Conservation (phyloP, 2,888 invertebrate species). For the Drosophila phalerata region DNA sequence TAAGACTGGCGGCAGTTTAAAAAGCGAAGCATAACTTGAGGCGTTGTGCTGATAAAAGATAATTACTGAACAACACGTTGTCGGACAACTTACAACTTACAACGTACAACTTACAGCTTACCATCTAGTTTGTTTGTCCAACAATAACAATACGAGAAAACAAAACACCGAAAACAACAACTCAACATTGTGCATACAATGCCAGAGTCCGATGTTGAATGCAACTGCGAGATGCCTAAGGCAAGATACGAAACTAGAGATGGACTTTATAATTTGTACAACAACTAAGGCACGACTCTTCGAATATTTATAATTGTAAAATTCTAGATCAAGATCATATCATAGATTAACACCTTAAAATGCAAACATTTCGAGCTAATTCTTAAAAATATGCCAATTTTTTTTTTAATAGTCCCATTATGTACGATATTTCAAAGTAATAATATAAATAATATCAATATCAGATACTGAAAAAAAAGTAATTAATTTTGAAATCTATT, state of each 20-base stretch:
- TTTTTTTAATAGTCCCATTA: too few species aligned
- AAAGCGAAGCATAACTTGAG: slow-evolving; percentile 70
- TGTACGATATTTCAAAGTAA: too few species aligned
- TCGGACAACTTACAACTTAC: slow-evolving; percentile 28
- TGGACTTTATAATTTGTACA: slow-evolving; percentile 1
- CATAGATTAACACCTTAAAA: not conserved
- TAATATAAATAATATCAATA: too few species aligned
- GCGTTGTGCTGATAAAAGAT: slow-evolving; percentile 55
- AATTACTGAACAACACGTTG: slow-evolving; percentile 43
- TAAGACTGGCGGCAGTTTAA: slow-evolving; percentile 24
- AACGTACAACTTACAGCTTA: slow-evolving; percentile 17
- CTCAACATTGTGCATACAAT: slow-evolving; percentile 48
- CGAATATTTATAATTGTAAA: not conserved
- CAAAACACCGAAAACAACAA: slow-evolving; percentile 38
- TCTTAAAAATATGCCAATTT: too few species aligned
- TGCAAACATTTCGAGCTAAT: not conserved
- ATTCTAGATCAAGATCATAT: not conserved
- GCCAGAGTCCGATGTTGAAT: slow-evolving; percentile 20
- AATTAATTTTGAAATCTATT: too few species aligned
- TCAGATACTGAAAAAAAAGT: too few species aligned
- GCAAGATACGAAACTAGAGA: slow-evolving; percentile 44
- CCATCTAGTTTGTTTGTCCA: slow-evolving; percentile 40
- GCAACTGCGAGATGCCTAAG: slow-evolving; percentile 40
- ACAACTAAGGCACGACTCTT: not conserved
- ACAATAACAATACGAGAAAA: slow-evolving; percentile 48